Evolutionary conservation across 1,140 invertebrate genomes (phyloP).

Genomic region (Neodiprion virginianus): DNA sequence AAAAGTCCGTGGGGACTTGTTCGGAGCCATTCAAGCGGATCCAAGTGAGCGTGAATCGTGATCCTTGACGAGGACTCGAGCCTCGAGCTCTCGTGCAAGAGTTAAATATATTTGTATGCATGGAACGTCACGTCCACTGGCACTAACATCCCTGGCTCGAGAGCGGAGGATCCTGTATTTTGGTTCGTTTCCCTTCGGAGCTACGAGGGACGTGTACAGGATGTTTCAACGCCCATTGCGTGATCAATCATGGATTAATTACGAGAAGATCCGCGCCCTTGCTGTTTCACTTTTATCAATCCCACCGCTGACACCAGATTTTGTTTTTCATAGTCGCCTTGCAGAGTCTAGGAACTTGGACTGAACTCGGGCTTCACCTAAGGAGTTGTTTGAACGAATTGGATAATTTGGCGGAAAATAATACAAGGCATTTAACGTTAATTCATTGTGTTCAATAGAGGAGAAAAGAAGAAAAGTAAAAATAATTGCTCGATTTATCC

Average conservation of each 20-base stretch:
- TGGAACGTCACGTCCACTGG: not conserved
- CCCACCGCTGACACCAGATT: not conserved
- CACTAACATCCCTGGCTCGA: too few species aligned
- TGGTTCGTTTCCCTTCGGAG: too few species aligned
- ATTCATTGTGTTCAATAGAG: too few species aligned
- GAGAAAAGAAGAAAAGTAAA: too few species aligned
- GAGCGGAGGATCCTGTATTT: too few species aligned
- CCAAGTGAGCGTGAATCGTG: not conserved
- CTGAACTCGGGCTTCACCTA: too few species aligned
- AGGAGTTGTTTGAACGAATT: too few species aligned
- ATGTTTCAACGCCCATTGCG: not conserved
- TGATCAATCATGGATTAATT: not conserved
- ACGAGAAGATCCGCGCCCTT: not conserved
- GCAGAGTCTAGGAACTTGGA: too few species aligned
- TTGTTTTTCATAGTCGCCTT: not conserved
- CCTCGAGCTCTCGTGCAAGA: not conserved
- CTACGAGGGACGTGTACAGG: not conserved
- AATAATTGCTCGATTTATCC: too few species aligned
- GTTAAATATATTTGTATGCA: constrained; percentile 3
- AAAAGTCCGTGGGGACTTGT: not conserved
- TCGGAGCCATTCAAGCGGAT: too few species aligned
- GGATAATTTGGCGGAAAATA: too few species aligned
- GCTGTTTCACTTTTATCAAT: not conserved
- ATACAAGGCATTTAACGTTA: too few species aligned
- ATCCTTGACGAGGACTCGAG: not conserved